Percentiles rank a stretch among this genome's conserved stretches.
Conservation (phyloP, 2,797 vertebrate species). For the Rhyacichthys aspro region DNA sequence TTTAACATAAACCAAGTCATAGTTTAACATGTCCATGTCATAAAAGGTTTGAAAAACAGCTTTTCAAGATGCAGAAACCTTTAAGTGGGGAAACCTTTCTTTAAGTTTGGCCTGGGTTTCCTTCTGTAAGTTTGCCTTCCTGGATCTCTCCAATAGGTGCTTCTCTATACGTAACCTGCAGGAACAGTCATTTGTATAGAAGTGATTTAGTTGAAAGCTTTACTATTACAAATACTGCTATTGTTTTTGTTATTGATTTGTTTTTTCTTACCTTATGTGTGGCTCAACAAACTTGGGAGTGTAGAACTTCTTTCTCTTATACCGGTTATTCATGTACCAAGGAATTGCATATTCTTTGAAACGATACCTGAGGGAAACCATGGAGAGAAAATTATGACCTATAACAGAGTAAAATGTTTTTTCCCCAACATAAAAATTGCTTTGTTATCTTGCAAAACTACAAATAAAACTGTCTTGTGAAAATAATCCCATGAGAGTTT, state of each 20-base stretch:
- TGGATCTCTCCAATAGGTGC: constrained; percentile 59
- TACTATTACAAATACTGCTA: neutral
- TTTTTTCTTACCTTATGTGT: constrained; percentile 82
- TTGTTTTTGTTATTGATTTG: too few species aligned
- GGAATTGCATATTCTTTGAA: constrained; percentile 93
- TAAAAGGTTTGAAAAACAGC: neutral
- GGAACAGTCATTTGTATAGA: constrained; percentile 22
- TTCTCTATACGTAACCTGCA: constrained; percentile 88
- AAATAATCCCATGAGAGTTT: neutral
- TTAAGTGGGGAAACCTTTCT: constrained; percentile 80
- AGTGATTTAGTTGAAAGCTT: neutral
- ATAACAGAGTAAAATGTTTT: too few species aligned
- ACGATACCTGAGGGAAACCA: constrained; percentile 81
- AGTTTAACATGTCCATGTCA: too few species aligned
- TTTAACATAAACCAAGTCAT: neutral
- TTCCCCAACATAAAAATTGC: too few species aligned
- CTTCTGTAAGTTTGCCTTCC: constrained; percentile 65
- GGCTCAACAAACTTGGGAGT: constrained; percentile 84
- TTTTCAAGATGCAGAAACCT: constrained; percentile 61
- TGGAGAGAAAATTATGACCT: too few species aligned
- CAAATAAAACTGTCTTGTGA: neutral
- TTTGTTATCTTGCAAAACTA: too few species aligned
- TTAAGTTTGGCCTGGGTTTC: constrained; percentile 63
- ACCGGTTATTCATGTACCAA: constrained; percentile 90
- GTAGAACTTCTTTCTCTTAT: constrained; percentile 87